Conservation (phyloP, 2,797 vertebrate genomes). For the Peromyscus eremicus region DNA sequence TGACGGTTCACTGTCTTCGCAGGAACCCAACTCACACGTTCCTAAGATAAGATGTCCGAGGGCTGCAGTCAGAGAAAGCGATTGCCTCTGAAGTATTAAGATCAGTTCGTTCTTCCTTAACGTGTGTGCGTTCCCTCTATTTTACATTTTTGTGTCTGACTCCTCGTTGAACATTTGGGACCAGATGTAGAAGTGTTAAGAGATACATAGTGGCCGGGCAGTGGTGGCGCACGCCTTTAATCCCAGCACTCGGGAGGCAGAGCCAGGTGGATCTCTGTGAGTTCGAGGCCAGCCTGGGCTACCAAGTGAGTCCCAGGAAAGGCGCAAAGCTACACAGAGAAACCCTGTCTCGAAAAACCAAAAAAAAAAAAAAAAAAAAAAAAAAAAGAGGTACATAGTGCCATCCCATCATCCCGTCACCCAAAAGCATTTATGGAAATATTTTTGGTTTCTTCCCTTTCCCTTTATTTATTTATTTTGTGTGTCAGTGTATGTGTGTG, state of each 20-base stretch:
- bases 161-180: conserved; percentile 19
- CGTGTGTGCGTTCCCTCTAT: background rate
- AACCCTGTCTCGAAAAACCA: no score
- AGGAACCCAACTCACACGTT: background rate
- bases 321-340: no score
- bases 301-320: no score
- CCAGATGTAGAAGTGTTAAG: background rate
- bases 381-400: background rate
- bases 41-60: conserved; percentile 12
- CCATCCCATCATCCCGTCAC: background rate
- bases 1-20: conserved; percentile 42
- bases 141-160: conserved; percentile 1
- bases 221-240: no score
- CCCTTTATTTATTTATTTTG: background rate
- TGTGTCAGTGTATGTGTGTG: background rate
- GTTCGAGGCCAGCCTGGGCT: no score
- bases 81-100: background rate
- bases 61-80: background rate
- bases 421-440: background rate
- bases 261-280: no score
- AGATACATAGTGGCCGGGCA: background rate
- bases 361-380: no score
- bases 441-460: background rate
- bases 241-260: no score
- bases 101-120: background rate